Evolutionary conservation across 1,140 invertebrate species (phyloP).

Genomic region (Cataglyphis hispanica): DNA sequence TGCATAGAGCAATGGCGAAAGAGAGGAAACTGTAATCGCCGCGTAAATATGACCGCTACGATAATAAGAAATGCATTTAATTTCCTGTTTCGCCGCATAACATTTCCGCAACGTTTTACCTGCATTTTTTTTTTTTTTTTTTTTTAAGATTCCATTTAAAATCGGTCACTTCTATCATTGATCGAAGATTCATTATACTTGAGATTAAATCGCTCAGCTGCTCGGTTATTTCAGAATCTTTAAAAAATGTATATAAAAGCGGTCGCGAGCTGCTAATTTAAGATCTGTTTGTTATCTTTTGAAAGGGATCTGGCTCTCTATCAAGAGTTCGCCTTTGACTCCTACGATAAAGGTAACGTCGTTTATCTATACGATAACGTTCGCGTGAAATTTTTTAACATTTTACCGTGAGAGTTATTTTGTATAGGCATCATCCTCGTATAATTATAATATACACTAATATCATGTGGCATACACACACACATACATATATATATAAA

Average conservation of each 20-base stretch:
- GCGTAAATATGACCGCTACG: constrained; percentile 50
- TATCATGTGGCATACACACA: not conserved
- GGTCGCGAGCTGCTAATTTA: not conserved
- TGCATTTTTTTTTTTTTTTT: no score
- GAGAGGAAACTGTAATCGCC: not conserved
- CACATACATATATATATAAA: no score
- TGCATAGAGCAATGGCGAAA: not conserved
- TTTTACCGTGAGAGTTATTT: not conserved
- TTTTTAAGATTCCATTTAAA: not conserved
- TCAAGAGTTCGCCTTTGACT: constrained; percentile 49
- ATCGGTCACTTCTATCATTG: not conserved
- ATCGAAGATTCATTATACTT: not conserved
- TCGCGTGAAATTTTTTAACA: not conserved
- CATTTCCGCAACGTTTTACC: not conserved
- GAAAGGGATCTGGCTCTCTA: not conserved
- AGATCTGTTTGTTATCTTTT: constrained; percentile 20
- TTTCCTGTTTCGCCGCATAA: constrained; percentile 43
- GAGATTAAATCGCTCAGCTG: not conserved
- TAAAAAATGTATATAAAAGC: not conserved
- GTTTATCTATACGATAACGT: constrained; percentile 19
- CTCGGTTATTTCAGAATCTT: no score
- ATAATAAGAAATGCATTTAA: constrained; percentile 60
- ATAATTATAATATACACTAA: not conserved
- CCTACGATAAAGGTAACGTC: constrained; percentile 13
- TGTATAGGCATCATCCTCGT: not conserved